Percentiles rank a stretch among this genome's conserved stretches.
Evolutionary conservation across 2,797 vertebrate genomes (phyloP).

Genomic region (Phoeniculus purpureus): DNA sequence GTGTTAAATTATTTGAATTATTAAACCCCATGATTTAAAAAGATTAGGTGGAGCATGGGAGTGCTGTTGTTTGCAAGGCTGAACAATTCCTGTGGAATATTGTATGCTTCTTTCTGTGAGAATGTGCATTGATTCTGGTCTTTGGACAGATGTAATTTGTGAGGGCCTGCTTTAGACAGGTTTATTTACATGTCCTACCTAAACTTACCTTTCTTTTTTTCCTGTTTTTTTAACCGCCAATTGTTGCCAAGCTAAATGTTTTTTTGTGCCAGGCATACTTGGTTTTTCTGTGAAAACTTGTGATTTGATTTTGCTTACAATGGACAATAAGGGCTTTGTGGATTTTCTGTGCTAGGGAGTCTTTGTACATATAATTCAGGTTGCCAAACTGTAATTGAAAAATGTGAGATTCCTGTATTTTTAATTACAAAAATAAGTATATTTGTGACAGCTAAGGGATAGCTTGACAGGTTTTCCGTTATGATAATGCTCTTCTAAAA

Average conservation of each 20-base stretch:
- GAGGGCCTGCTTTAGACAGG: background rate
- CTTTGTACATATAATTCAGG: constrained; percentile 45
- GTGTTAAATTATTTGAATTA: background rate
- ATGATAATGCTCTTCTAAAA: constrained; percentile 19
- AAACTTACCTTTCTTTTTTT: background rate
- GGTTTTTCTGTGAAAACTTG: constrained; percentile 25
- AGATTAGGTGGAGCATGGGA: background rate
- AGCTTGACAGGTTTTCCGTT: constrained; percentile 9
- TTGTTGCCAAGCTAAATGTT: background rate
- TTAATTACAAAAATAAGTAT: constrained; percentile 35
- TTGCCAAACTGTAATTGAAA: constrained; percentile 5
- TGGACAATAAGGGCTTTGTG: constrained; percentile 45
- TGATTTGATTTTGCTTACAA: constrained; percentile 54
- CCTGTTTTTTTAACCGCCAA: background rate
- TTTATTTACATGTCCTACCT: background rate
- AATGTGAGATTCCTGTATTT: constrained; percentile 57
- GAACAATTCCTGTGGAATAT: background rate
- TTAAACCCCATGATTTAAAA: background rate
- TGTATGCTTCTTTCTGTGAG: background rate
- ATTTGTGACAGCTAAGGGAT: constrained; percentile 43
- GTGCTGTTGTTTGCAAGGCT: background rate
- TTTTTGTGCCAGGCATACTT: background rate
- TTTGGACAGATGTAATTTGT: background rate
- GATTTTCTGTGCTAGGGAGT: constrained; percentile 55
- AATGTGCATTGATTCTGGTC: background rate